These are phyloP conservation scores for Tolypeutes matacus DNA, from an alignment of 2,797 vertebrate species.

Conservation along the genomic window DNA sequence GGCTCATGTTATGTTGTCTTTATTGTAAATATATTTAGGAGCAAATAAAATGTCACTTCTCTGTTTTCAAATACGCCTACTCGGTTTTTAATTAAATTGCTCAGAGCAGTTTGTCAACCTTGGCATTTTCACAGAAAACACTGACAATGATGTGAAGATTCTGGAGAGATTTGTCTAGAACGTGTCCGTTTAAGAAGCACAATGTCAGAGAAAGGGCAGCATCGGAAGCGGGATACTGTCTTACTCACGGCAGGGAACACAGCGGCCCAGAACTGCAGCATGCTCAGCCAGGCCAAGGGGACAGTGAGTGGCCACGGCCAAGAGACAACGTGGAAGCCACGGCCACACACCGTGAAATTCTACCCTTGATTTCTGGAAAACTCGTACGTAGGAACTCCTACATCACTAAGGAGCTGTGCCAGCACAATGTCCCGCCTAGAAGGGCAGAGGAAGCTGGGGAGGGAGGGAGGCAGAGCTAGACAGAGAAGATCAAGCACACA, in stretches of 20 bases:
- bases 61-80: slow-evolving; percentile 63
- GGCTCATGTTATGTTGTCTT: slow-evolving; percentile 44
- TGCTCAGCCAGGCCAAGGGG: accelerated
- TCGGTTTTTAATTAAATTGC: slow-evolving; percentile 74
- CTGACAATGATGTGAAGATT: slow-evolving; percentile 48
- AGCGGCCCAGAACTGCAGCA: not conserved
- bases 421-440: not conserved
- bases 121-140: slow-evolving; percentile 72
- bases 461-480: not conserved
- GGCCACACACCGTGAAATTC: not conserved
- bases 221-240: not conserved
- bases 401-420: not conserved
- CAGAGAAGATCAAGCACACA: not conserved
- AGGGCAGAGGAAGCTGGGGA: not conserved
- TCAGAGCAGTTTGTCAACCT: slow-evolving; percentile 74
- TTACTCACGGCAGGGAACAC: not conserved
- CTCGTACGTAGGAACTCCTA: not conserved
- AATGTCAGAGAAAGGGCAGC: slow-evolving; percentile 42
- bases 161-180: slow-evolving; percentile 71
- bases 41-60: slow-evolving; percentile 72
- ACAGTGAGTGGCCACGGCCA: not conserved
- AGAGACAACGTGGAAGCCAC: not conserved
- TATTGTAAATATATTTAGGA: slow-evolving; percentile 69
- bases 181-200: slow-evolving; percentile 6
- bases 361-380: not conserved